These are phyloP conservation scores for Coryphaenoides rupestris DNA, from an alignment of 2,113 vertebrate genomes.

Conservation along the genomic window DNA sequence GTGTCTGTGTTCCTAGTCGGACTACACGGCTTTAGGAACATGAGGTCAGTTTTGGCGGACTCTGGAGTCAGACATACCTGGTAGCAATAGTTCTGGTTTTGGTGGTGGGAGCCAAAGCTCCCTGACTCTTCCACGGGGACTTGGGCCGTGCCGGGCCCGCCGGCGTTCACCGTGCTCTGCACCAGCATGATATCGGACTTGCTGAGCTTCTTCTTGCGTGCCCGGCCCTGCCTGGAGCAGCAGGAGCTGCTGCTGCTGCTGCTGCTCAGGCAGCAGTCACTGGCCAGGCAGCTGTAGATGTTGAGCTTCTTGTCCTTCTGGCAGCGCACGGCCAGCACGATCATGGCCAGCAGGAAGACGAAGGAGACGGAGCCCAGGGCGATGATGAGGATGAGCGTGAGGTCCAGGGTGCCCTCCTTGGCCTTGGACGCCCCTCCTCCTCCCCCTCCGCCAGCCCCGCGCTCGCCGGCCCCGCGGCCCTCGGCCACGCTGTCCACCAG, in stretches of 20 bases:
- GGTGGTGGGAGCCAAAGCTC: constrained; percentile 87
- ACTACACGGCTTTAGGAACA: constrained; percentile 97
- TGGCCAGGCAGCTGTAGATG: constrained; percentile 87
- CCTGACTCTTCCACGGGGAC: constrained; percentile 87
- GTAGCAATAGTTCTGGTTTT: constrained; percentile 97
- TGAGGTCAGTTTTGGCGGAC: constrained; percentile 96
- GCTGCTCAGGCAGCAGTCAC: constrained; percentile 87
- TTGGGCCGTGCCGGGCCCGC: constrained; percentile 77
- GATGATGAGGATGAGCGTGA: constrained; percentile 95
- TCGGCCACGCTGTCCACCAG: constrained; percentile 85
- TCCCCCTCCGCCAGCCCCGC: constrained; percentile 47
- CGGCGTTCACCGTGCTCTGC: constrained; percentile 78
- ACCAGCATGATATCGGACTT: constrained; percentile 98
- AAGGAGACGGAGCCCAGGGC: constrained; percentile 93
- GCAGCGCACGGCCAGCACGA: constrained; percentile 91
- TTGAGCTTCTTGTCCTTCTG: constrained; percentile 96
- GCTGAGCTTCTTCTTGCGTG: constrained; percentile 96
- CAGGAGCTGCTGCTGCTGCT: constrained; percentile 85
- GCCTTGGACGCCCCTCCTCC: constrained; percentile 49
- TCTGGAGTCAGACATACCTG: constrained; percentile 98
- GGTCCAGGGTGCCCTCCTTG: constrained; percentile 84
- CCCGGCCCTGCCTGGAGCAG: constrained; percentile 85
- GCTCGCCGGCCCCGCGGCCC: constrained; percentile 54
- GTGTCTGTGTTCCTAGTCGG: constrained; percentile 86
- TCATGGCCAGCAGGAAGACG: constrained; percentile 95